These are phyloP conservation scores for Heterocephalus glaber DNA, from an alignment of 2,113 vertebrate species.

Conservation along the genomic window DNA sequence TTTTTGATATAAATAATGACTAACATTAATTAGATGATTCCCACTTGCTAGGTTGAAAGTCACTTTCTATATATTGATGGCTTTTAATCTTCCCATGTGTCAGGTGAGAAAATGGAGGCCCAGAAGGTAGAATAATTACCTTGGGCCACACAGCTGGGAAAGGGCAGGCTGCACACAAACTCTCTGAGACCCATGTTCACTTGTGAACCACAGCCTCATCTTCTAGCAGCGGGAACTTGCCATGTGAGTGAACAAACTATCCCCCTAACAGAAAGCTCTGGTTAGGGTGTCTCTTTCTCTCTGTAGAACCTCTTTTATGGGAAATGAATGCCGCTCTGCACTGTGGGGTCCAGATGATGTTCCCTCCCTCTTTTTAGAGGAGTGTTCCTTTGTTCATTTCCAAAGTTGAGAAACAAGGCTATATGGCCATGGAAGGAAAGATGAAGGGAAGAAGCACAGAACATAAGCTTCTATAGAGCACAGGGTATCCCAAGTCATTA, in stretches of 20 bases:
- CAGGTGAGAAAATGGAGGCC: background rate
- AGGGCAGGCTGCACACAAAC: background rate
- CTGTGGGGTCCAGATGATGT: accelerated
- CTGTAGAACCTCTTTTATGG: background rate
- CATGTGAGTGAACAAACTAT: background rate
- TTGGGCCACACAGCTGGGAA: background rate
- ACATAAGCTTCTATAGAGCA: background rate
- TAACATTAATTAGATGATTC: background rate
- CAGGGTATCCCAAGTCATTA: background rate
- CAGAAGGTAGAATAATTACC: background rate
- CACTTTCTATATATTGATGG: background rate
- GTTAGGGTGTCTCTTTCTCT: accelerated
- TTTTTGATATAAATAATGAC: background rate
- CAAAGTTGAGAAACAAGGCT: background rate
- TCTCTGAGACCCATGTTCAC: background rate
- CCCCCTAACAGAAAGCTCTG: background rate
- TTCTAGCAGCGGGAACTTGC: background rate
- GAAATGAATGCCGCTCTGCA: background rate
- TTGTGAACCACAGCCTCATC: background rate
- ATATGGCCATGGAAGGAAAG: background rate
- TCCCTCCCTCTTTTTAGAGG: background rate
- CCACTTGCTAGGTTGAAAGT: background rate
- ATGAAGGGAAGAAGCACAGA: background rate
- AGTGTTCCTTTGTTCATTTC: background rate
- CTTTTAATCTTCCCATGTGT: background rate